Evolutionary conservation across 2,113 vertebrate genomes (phyloP).

Genomic region (Planiliza haematocheilus): DNA sequence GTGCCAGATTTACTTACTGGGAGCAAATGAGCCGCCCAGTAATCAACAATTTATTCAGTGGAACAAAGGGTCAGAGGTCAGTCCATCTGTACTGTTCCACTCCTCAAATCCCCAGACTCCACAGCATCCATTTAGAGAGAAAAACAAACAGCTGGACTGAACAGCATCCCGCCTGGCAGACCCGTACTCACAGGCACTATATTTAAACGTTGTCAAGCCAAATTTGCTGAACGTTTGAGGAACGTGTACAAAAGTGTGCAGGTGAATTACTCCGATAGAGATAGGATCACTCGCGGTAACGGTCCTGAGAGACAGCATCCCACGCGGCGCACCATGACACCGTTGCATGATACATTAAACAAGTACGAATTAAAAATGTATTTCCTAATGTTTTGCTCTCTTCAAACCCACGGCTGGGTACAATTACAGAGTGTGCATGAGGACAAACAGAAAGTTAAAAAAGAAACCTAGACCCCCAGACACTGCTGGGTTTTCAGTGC

Average conservation of each 20-base stretch:
- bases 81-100: conserved; percentile 60
- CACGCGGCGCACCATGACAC: background rate
- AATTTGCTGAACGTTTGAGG: conserved; percentile 11
- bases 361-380: background rate
- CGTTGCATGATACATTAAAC: background rate
- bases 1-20: conserved; percentile 18
- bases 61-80: conserved; percentile 79
- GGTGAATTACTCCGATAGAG: background rate
- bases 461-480: conserved; percentile 66
- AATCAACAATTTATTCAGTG: conserved; percentile 53
- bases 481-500: conserved; percentile 71
- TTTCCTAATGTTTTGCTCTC: conserved; percentile 2
- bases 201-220: conserved; percentile 27
- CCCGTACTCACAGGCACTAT: conserved; percentile 30
- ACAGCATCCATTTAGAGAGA: conserved; percentile 62
- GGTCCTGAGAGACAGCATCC: background rate
- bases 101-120: conserved; percentile 70
- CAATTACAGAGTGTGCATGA: conserved; percentile 65
- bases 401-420: conserved; percentile 40
- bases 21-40: conserved; percentile 30
- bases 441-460: conserved; percentile 72
- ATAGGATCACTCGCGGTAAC: background rate
- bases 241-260: background rate
- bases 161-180: conserved; percentile 57
- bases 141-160: conserved; percentile 63